Base-by-base conservation (phyloP, 2,888 invertebrate genomes). In the Eledona agricola region DNA sequence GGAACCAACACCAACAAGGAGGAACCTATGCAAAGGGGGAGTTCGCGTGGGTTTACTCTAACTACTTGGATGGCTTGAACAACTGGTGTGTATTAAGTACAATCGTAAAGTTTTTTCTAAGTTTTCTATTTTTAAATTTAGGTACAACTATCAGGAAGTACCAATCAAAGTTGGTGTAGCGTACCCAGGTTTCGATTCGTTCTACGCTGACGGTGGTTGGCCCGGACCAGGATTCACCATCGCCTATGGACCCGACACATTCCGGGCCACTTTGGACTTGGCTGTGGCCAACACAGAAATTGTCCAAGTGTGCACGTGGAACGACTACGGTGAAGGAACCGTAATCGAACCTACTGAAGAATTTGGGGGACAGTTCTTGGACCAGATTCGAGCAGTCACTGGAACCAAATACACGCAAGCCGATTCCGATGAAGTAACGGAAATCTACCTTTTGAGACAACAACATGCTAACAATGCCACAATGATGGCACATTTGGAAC, bases 361-460 rank as follows among this genome's bases (percentile, higher is more conserved):
- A 32, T 32, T 13, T 32, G 13, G 16, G 9, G 6, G 4, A 4
- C 32, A 32, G 12, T 32, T 11, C 12, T 6, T 32, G 11, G 2
- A 32, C 9, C 5, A 11, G 3, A 32, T 35, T 10, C 22, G 52
- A 75, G 73, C 79, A 19, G n/a, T 4, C n/a, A 19, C 20, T 19
- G 20, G 20, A 5, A 19, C 20, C 20, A 19, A 19, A 19, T 19
- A 19, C 20, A 19, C 20, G 4, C 20, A 19, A 4, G 20, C 20
- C 20, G 20, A 19, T 19, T 19, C n/a, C n/a, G 20, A 19, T 5
- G 20, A 19, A 19, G 20, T 19, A 5, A 19, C 20, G 4, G n/a
- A 19, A 4, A 19, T 19, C n/a, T 19, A 19, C 20, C n/a, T 19
- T n/a, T 5, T 19, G 20, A 19, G 20, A 19, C 4, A 19, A 19